Evolutionary conservation across 2,797 vertebrate species (phyloP), one percentile per base, ranked within the genome.

Genomic region (Epinephelus malabaricus): DNA sequence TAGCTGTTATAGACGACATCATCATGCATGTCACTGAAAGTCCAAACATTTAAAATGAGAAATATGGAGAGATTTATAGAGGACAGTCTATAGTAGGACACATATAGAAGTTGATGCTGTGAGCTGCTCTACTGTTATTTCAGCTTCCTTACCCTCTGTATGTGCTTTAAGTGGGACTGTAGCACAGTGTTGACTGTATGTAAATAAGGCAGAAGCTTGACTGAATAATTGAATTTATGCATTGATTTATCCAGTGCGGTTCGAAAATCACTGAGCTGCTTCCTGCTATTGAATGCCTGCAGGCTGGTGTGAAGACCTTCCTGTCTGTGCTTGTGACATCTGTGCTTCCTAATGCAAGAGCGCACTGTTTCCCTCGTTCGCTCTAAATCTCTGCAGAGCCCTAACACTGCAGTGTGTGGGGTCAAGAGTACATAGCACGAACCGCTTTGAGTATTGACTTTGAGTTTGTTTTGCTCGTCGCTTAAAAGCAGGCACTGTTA

Each of bases 261-360:
- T 75, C 56, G 69, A 69, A 78, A 84, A 85, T 79, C 83, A 68
- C 59, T 78, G 55, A 46, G 66, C 56, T 45, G 38, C 63, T 84
- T 86, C 75, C 80, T 79, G 74, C 55, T 78, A 75, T 70, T 84
- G 79, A 81, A 84, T 78, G 75, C 75, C 86, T 72, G 67, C 73
- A 69, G 78, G 79, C 76, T 50, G 30, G 27, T 43, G 43, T n/a
- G 14, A 64, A 84, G 61, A 51, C 53, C 64, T 25, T n/a, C 40
- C 27, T 18, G 55, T 61, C 23, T 61, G 38, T 15, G 65, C 53
- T 56, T 74, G 80, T 86, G 51, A 82, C 63, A 76, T 74, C 43
- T 54, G 47, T 34, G 18, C 56, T 78, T 69, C 19, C 25, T 11
- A 53, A 66, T 38, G 38, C 61, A 63, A 68, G 13, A 78, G 23